These are phyloP conservation scores for Xyrauchen texanus DNA, from an alignment of 2,113 vertebrate species.

Conservation along the genomic window DNA sequence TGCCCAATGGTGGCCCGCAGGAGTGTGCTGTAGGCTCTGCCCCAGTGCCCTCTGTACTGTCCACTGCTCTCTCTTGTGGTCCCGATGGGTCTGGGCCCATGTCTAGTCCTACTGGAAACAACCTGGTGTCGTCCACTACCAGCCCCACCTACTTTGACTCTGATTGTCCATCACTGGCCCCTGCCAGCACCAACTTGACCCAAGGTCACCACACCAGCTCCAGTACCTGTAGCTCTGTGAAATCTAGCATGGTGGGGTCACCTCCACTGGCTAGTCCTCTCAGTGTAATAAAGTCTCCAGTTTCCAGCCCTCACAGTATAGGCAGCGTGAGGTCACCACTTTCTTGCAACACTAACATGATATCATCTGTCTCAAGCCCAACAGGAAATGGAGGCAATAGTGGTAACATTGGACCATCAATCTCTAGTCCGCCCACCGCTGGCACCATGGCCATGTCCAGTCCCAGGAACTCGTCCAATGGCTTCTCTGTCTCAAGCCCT, in stretches of 20 bases:
- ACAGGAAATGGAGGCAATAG: slow-evolving; percentile 74
- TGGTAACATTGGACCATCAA: slow-evolving; percentile 76
- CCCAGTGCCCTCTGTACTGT: slow-evolving; percentile 69
- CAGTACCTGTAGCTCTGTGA: slow-evolving; percentile 87
- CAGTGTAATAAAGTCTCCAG: slow-evolving; percentile 93
- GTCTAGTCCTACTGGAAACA: slow-evolving; percentile 82
- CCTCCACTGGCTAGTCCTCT: slow-evolving; percentile 91
- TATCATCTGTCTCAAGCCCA: slow-evolving; percentile 91
- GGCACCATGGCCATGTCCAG: slow-evolving; percentile 73
- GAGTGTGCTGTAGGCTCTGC: slow-evolving; percentile 73
- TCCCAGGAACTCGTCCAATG: slow-evolving; percentile 74
- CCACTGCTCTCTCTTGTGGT: slow-evolving; percentile 80
- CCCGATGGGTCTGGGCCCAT: slow-evolving; percentile 74
- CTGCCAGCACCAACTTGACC: slow-evolving; percentile 77
- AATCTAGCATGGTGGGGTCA: slow-evolving; percentile 86
- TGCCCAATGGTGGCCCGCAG: slow-evolving; percentile 73
- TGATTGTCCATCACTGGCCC: slow-evolving; percentile 76
- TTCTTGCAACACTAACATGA: slow-evolving; percentile 85
- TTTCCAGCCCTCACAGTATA: slow-evolving; percentile 94
- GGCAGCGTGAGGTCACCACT: slow-evolving; percentile 90
- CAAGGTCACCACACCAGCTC: slow-evolving; percentile 83
- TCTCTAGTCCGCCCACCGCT: slow-evolving; percentile 86
- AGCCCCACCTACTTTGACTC: slow-evolving; percentile 84
- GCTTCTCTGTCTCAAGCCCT: slow-evolving; percentile 91
- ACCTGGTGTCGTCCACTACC: slow-evolving; percentile 88